Percentiles rank a stretch among this genome's conserved stretches.
Conservation (phyloP, 2,113 vertebrate genomes). For the Stictonetta naevosa region DNA sequence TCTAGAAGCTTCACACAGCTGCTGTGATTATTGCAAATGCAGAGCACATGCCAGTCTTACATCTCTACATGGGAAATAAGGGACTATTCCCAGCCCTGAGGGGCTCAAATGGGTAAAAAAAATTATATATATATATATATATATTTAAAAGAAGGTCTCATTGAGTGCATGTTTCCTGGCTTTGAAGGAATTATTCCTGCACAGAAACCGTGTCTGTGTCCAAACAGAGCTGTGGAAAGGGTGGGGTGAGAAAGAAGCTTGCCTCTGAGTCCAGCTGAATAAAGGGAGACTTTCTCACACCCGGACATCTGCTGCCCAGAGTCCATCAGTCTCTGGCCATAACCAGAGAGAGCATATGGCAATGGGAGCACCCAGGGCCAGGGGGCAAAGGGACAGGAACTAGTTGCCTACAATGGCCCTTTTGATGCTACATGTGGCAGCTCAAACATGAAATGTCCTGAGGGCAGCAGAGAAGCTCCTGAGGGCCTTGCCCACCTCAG, state of each 20-base stretch:
- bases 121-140: no score
- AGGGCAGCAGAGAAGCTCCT: not conserved
- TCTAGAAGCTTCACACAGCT: not conserved
- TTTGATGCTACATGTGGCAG: not conserved
- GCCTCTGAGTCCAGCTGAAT: not conserved
- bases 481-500: not conserved
- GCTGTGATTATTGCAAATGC: not conserved
- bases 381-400: not conserved
- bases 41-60: not conserved
- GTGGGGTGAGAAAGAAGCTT: slow-evolving; percentile 2
- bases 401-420: not conserved
- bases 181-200: slow-evolving; percentile 8
- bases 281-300: not conserved
- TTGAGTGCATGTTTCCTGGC: not conserved
- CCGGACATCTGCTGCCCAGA: slow-evolving; percentile 26
- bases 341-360: not conserved
- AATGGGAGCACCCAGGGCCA: rapidly evolving
- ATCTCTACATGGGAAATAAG: not conserved
- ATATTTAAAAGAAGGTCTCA: not conserved
- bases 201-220: not conserved
- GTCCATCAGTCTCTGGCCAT: not conserved
- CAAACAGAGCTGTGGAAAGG: slow-evolving; percentile 12
- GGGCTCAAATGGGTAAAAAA: not conserved
- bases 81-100: not conserved
- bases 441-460: rapidly evolving